phyloP scores from a whole-genome alignment of 2,888 invertebrate species.

The Boloria euphrosyne region DNA sequence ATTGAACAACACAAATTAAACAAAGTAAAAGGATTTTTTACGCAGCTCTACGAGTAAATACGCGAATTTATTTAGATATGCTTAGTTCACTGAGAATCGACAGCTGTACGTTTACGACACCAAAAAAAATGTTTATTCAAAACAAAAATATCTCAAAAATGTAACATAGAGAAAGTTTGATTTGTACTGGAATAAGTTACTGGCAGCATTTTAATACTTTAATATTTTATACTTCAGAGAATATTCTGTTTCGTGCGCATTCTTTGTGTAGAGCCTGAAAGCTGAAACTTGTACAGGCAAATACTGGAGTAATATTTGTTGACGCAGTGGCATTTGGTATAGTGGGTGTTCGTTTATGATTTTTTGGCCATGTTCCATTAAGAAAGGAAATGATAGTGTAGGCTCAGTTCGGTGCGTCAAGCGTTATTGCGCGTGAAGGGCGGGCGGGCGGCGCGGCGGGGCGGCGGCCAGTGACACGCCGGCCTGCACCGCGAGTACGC shows the following conservation, averaged over 20 bases:
- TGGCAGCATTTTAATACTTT: not conserved
- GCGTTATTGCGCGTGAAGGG: constrained; percentile 53
- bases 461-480: constrained; percentile 62
- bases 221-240: constrained; percentile 11
- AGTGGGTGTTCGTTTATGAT: constrained; percentile 30
- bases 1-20: too few species aligned
- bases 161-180: constrained; percentile 3
- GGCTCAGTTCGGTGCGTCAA: constrained; percentile 52
- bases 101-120: not conserved
- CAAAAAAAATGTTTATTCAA: not conserved
- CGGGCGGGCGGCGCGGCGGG: constrained; percentile 44
- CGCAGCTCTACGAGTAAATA: too few species aligned
- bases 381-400: constrained; percentile 44
- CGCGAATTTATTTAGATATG: too few species aligned
- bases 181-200: constrained; percentile 6
- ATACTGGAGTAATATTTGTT: constrained; percentile 21
- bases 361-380: constrained; percentile 34
- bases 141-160: not conserved
- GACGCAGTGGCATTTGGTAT: constrained; percentile 24
- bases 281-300: constrained; percentile 20
- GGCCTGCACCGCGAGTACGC: constrained; percentile 66
- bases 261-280: constrained; percentile 12
- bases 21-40: too few species aligned
- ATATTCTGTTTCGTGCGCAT: constrained; percentile 13
- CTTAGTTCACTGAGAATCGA: not conserved